A percentile compares a stretch with the other conserved stretches of the same genome.
Conservation (phyloP, 2,888 invertebrate genomes). For the Formica aserva region DNA sequence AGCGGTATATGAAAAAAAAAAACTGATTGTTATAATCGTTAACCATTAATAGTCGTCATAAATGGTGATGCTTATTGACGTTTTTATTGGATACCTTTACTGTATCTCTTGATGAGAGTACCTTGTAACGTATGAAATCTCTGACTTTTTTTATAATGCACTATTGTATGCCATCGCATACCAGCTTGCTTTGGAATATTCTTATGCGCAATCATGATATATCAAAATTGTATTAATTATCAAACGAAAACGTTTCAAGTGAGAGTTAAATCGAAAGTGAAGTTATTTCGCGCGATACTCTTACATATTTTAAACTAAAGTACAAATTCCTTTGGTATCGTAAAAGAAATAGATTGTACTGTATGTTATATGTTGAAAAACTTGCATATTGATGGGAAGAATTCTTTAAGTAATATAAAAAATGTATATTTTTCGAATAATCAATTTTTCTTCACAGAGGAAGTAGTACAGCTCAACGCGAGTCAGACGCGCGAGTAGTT, state of each 20-base stretch:
- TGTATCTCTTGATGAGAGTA: not conserved
- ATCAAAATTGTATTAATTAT: not conserved
- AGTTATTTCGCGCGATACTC: not conserved
- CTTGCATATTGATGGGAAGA: not conserved
- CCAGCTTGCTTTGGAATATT: not conserved
- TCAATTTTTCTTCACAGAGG: not conserved
- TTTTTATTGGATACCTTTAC: not conserved
- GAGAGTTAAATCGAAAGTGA: not conserved
- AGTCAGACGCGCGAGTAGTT: constrained; percentile 6
- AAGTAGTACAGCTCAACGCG: constrained; percentile 24
- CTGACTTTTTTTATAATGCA: not conserved
- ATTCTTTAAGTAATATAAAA: not conserved
- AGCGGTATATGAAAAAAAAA: not conserved
- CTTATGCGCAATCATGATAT: not conserved
- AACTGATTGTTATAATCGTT: not conserved
- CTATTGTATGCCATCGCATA: not conserved
- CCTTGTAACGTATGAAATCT: not conserved
- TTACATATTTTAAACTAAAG: not conserved
- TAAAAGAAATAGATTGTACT: not conserved
- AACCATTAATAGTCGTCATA: not conserved
- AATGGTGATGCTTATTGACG: not conserved
- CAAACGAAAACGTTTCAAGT: not conserved
- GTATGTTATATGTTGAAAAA: not conserved
- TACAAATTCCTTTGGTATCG: not conserved
- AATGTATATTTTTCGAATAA: not conserved